phyloP scores from a whole-genome alignment of 2,888 invertebrate species.

The Lycophotia porphyrea region DNA sequence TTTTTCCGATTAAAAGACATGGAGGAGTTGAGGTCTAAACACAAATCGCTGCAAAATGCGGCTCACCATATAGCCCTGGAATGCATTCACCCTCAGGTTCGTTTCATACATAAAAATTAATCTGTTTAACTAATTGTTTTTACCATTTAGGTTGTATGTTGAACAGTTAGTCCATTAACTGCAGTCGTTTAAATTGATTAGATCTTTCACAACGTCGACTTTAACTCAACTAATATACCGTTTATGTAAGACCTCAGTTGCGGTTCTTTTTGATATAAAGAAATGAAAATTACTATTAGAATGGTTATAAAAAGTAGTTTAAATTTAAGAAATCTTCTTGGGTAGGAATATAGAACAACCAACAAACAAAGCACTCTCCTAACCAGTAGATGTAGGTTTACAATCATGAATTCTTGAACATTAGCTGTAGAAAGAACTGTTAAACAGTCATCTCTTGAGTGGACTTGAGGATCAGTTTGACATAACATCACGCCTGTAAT shows the following conservation, averaged over 20 bases:
- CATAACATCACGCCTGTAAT: too few species aligned
- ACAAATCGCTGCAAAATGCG: constrained; percentile 83
- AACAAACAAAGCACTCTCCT: not conserved
- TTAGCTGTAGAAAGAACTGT: not conserved
- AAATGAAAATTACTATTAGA: not conserved
- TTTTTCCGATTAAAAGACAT: constrained; percentile 65
- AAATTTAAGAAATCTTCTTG: not conserved
- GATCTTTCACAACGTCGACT: not conserved
- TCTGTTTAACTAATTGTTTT: not conserved
- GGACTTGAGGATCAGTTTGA: not conserved
- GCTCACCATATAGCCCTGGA: constrained; percentile 87
- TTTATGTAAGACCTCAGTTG: not conserved
- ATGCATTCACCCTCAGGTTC: constrained; percentile 84
- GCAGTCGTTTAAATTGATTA: not conserved
- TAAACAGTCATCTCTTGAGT: not conserved
- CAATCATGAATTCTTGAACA: not conserved
- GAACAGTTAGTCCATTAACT: not conserved
- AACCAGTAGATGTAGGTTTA: not conserved
- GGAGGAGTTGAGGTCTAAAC: constrained; percentile 85
- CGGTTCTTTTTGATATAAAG: not conserved
- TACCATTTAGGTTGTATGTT: not conserved
- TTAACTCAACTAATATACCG: not conserved
- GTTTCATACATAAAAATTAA: not conserved
- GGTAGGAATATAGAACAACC: not conserved
- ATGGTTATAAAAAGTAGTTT: not conserved